Evolutionary conservation across 2,113 vertebrate genomes (phyloP), one percentile per base, ranked within the genome.

Genomic region (Thunnus maccoyii): DNA sequence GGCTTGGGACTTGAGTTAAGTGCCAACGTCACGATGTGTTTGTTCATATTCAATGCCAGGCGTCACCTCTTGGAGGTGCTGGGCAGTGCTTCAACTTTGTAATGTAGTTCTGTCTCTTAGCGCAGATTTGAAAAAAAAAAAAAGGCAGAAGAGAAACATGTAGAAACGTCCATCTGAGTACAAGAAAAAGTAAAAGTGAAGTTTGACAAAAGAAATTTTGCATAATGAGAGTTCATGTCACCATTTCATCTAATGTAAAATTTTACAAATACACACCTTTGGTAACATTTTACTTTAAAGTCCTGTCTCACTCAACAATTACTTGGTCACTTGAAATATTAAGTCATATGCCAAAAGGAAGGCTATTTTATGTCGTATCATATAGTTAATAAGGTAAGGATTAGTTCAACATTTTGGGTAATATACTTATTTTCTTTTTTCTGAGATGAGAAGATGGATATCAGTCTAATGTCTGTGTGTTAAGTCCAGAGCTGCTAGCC

Each of bases 221-320:
- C 96, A 96, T 97, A 97, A 91, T 95, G 96, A 96, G 94, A 91
- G 95, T 95, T 96, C 92, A 94, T 88, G 55, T 84, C 44, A 78
- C 50, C 57, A 94, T 95, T 76, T 84, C 58, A 50, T 78, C 73
- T 25, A 80, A 96, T 96, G 95, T 96, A 95, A 93, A 90, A 96
- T 96, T 78, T 76, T 78, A 74, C 80, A 90, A 90, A 82, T 76
- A 72, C 79, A 86, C 68, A 87, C 82, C 89, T 92, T 92, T 92
- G 88, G 86, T 89, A 76, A 85, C 73, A 80, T 72, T 92, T 89
- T 85, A 91, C 86, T 89, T 84, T 82, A 86, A 72, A 90, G 90
- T 82, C 86, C 86, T 78, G 72, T 58, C 41, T 55, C 61, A 72
- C 70, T 83, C 41, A 70, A 76, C 58, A 78, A 76, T 55, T 73